Conservation (phyloP, 2,888 invertebrate genomes). For the Listrodromus nycthemerus region DNA sequence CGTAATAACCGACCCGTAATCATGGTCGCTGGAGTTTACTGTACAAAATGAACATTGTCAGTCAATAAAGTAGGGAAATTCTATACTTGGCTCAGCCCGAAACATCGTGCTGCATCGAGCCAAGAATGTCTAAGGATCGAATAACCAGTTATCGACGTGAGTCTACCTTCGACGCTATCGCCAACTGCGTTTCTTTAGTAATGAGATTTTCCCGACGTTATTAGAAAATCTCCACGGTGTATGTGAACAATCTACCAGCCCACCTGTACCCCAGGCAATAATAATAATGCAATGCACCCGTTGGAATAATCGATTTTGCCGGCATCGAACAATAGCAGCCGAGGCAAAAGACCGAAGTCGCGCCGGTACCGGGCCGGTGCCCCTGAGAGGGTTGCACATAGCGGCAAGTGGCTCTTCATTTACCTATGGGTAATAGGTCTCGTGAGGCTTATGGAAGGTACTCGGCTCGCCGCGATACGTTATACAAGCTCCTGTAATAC, state of each 20-base stretch:
- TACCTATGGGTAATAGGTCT: slow-evolving; percentile 70
- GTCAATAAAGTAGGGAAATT: background rate
- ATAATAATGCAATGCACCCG: slow-evolving; percentile 5
- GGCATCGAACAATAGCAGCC: slow-evolving; percentile 54
- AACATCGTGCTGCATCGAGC: background rate
- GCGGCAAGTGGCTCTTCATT: slow-evolving; percentile 70
- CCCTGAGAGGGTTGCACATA: slow-evolving; percentile 38
- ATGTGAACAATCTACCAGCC: slow-evolving; percentile 33
- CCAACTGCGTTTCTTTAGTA: slow-evolving; percentile 12
- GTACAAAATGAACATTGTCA: background rate
- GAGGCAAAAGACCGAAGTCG: slow-evolving; percentile 62
- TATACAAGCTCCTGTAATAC: slow-evolving; percentile 31
- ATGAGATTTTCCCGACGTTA: slow-evolving; percentile 6
- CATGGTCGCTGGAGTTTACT: background rate
- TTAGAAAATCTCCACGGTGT: slow-evolving; percentile 10
- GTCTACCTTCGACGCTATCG: slow-evolving; percentile 11
- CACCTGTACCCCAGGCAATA: slow-evolving; percentile 16
- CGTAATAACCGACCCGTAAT: background rate
- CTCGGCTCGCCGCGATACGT: slow-evolving; percentile 40
- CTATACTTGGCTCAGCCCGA: background rate
- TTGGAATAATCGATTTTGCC: slow-evolving; percentile 67
- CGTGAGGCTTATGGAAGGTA: slow-evolving; percentile 65
- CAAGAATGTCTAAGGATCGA: background rate
- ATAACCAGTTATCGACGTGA: slow-evolving; percentile 1
- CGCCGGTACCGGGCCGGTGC: slow-evolving; percentile 38